Percentiles rank a stretch among this genome's conserved stretches.
Evolutionary conservation across 2,113 vertebrate species (phyloP).

Genomic region (Epinephelus lanceolatus): DNA sequence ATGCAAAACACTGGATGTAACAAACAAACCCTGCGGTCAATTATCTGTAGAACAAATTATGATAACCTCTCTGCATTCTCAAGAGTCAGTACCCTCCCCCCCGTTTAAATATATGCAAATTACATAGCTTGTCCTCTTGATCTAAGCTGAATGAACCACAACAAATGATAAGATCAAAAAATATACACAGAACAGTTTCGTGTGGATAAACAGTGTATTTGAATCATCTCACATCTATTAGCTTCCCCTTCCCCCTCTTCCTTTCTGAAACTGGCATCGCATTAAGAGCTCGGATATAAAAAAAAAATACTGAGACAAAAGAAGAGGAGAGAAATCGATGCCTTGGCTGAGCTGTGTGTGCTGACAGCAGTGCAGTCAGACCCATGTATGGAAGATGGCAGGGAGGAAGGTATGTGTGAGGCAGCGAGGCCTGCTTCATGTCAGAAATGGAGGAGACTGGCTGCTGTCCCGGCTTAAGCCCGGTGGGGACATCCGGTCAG

Average conservation of each 20-base stretch:
- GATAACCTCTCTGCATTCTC: background rate
- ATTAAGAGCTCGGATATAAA: constrained; percentile 19
- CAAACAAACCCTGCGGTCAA: background rate
- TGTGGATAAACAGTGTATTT: background rate
- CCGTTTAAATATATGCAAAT: constrained; percentile 3
- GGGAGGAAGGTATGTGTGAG: constrained; percentile 38
- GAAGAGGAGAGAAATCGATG: constrained; percentile 51
- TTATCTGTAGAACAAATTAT: background rate
- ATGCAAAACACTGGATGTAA: background rate
- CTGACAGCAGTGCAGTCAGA: constrained; percentile 37
- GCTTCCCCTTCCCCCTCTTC: background rate
- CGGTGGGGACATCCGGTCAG: constrained; percentile 57
- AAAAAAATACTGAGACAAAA: constrained; percentile 33
- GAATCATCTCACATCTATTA: constrained; percentile 3
- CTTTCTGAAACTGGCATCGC: constrained; percentile 35
- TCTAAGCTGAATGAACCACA: background rate
- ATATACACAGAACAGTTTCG: background rate
- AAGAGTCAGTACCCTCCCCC: background rate
- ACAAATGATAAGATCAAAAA: constrained; percentile 3
- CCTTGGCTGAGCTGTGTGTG: background rate
- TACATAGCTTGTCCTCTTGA: background rate
- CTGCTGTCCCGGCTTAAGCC: constrained; percentile 42
- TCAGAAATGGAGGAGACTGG: constrained; percentile 46
- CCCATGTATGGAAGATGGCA: constrained; percentile 65
- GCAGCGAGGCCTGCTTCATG: constrained; percentile 53